These are phyloP conservation scores for Drosophila anceps DNA, from an alignment of 2,888 invertebrate species.

Conservation along the genomic window DNA sequence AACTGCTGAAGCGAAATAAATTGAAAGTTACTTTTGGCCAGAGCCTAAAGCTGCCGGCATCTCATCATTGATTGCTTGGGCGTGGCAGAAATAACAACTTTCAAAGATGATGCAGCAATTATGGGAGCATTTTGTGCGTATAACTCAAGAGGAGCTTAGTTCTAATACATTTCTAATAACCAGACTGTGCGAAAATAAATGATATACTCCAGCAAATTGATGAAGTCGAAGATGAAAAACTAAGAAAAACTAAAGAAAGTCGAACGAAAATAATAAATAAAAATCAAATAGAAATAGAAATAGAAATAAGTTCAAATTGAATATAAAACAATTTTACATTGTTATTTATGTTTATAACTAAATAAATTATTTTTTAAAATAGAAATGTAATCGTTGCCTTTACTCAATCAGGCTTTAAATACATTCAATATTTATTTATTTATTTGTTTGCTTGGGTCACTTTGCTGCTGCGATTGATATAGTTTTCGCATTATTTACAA, in stretches of 20 bases:
- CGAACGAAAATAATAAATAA: neutral
- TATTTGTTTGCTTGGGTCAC: slow-evolving; percentile 4
- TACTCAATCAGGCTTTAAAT: neutral
- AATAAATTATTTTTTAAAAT: too few relatives aligned
- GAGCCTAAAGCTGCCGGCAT: slow-evolving; percentile 3
- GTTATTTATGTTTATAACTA: too few relatives aligned
- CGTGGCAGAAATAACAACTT: slow-evolving; percentile 58
- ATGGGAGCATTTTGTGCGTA: slow-evolving; percentile 46
- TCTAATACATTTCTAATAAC: slow-evolving; percentile 22
- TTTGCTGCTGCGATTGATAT: neutral
- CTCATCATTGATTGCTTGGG: slow-evolving; percentile 33
- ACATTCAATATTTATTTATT: neutral
- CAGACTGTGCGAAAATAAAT: slow-evolving; percentile 4
- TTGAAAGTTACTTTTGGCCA: slow-evolving; percentile 52
- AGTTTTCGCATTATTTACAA: neutral
- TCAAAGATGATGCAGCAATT: slow-evolving; percentile 69
- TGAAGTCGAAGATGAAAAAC: neutral
- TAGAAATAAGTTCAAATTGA: neutral
- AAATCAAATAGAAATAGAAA: too few relatives aligned
- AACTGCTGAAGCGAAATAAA: slow-evolving; percentile 46
- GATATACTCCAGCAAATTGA: neutral
- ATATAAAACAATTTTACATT: too few relatives aligned
- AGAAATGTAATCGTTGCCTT: too few relatives aligned
- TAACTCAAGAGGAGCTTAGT: slow-evolving; percentile 13
- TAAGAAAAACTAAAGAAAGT: neutral